Conservation (phyloP, 1,140 invertebrate genomes). For the Drosophila insularis region DNA sequence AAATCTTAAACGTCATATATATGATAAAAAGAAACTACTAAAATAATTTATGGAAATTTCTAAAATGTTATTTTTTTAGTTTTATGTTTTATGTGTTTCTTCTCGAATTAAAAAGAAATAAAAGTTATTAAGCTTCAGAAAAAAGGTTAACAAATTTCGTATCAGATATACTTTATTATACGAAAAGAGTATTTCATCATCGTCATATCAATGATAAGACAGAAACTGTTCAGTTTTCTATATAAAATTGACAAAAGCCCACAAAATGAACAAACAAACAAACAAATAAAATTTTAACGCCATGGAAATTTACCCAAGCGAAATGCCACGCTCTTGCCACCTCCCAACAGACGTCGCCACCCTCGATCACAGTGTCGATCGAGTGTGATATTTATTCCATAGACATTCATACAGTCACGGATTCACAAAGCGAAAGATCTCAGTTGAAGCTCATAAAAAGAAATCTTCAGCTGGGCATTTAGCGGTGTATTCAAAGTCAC, state of each 20-base stretch:
- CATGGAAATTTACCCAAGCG: constrained; percentile 71
- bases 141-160: too few relatives aligned
- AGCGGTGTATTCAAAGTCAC: constrained; percentile 55
- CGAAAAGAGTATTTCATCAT: constrained; percentile 41
- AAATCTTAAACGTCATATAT: too few relatives aligned
- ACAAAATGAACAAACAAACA: constrained; percentile 64
- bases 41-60: too few relatives aligned
- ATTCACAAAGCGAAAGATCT: constrained; percentile 11
- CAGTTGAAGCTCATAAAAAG: background rate
- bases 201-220: constrained; percentile 29
- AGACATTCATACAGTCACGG: constrained; percentile 24
- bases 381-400: constrained; percentile 20
- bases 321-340: constrained; percentile 19
- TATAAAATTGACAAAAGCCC: constrained; percentile 36
- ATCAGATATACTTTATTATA: too few relatives aligned
- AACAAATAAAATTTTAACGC: constrained; percentile 75
- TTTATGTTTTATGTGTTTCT: too few relatives aligned
- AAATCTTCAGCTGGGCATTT: constrained; percentile 1
- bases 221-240: constrained; percentile 36
- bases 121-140: too few relatives aligned
- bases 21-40: too few relatives aligned
- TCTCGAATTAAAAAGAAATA: too few relatives aligned
- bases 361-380: background rate
- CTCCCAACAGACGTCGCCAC: background rate
- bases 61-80: too few relatives aligned